A percentile compares a stretch with the other conserved stretches of the same genome.
Evolutionary conservation across 2,113 vertebrate species (phyloP).

Genomic region (Bothrops jararaca): DNA sequence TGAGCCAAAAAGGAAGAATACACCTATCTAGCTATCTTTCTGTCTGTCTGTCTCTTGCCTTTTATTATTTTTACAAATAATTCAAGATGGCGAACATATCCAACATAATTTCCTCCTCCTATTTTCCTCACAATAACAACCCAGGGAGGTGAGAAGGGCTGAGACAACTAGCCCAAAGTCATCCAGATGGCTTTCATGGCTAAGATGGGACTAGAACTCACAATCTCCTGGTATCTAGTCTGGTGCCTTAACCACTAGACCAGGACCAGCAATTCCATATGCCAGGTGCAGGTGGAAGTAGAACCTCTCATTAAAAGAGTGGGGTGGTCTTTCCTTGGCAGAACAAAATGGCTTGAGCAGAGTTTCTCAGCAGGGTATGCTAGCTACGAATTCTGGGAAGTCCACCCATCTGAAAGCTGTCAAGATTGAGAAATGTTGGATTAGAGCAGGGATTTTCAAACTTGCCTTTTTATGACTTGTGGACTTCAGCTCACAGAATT

Average conservation of each 20-base stretch:
- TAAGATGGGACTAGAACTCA: neutral
- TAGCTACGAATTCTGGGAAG: neutral
- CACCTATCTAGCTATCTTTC: too few species aligned
- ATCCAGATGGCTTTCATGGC: neutral
- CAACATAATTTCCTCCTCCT: neutral
- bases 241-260: neutral
- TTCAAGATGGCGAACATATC: neutral
- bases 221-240: neutral
- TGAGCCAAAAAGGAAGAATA: neutral
- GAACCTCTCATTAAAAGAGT: neutral
- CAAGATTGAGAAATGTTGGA: neutral
- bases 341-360: neutral
- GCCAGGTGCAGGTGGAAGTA: neutral
- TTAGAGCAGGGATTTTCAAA: neutral
- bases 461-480: too few species aligned
- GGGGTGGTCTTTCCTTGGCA: neutral
- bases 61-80: neutral
- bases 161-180: neutral
- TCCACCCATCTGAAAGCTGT: neutral
- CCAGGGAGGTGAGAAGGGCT: neutral
- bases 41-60: too few species aligned
- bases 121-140: neutral
- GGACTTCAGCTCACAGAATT: too few species aligned
- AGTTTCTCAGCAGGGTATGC: neutral
- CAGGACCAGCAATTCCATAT: neutral